Conservation (phyloP, 2,888 invertebrate species). For the Deladenus siricidicola region DNA sequence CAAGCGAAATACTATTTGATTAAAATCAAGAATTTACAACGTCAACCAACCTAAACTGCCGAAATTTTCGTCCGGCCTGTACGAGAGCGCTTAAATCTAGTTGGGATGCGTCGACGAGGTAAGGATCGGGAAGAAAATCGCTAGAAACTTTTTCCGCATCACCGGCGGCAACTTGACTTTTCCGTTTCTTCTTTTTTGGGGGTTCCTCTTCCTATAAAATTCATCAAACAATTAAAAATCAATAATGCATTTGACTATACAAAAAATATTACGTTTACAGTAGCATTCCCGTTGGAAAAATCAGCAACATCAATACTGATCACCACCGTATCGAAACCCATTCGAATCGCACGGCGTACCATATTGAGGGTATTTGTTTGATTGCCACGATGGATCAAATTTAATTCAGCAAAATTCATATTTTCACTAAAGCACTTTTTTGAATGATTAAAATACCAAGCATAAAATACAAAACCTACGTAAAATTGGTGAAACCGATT, state of each 20-base stretch:
- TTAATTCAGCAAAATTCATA: slow-evolving; percentile 43
- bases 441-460: too few species aligned
- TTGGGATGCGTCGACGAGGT: slow-evolving; percentile 37
- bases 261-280: too few species aligned
- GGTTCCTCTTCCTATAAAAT: slow-evolving; percentile 13
- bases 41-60: slow-evolving; percentile 44
- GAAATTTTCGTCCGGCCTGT: slow-evolving; percentile 39
- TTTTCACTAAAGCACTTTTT: too few species aligned
- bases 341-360: slow-evolving; percentile 43
- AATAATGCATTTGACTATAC: too few species aligned
- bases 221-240: too few species aligned
- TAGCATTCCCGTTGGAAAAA: too few species aligned
- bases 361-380: slow-evolving; percentile 30
- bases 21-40: neutral
- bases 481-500: too few species aligned
- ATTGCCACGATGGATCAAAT: slow-evolving; percentile 41
- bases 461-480: too few species aligned
- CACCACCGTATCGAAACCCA: slow-evolving; percentile 51
- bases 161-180: slow-evolving; percentile 16
- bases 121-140: slow-evolving; percentile 45
- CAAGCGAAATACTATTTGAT: neutral
- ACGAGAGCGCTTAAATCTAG: slow-evolving; percentile 36
- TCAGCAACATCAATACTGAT: slow-evolving; percentile 51
- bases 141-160: slow-evolving; percentile 8
- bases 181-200: slow-evolving; percentile 46